Evolutionary conservation across 2,797 vertebrate genomes (phyloP).

Genomic region (Oryzias sinensis): DNA sequence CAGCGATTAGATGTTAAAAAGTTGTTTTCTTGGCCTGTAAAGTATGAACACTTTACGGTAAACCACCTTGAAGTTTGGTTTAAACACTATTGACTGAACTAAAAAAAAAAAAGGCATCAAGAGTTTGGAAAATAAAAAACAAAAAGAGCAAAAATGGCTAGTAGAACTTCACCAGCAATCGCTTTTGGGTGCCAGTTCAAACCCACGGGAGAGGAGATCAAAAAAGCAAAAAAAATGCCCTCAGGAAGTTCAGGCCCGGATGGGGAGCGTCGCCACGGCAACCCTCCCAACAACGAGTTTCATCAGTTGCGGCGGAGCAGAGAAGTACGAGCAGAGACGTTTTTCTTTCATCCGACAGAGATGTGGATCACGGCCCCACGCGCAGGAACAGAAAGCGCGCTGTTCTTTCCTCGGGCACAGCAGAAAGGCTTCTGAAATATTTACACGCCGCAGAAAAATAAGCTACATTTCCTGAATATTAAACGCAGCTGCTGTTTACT

Average conservation of each 20-base stretch:
- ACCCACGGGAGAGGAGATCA: constrained; percentile 5
- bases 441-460: constrained; percentile 20
- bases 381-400: constrained; percentile 25
- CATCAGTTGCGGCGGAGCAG: constrained; percentile 28
- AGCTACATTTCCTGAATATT: constrained; percentile 20
- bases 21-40: background rate
- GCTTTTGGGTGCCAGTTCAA: constrained; percentile 23
- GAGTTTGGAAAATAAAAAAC: constrained; percentile 36
- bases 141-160: constrained; percentile 26
- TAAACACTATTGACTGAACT: constrained; percentile 11
- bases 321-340: constrained; percentile 10
- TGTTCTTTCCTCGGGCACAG: constrained; percentile 14
- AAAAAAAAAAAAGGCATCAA: constrained; percentile 3
- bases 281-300: constrained; percentile 25
- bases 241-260: constrained; percentile 36
- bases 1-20: background rate
- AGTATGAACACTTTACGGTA: background rate
- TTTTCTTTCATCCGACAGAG: constrained; percentile 24
- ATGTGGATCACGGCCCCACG: constrained; percentile 10
- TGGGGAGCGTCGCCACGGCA: constrained; percentile 43
- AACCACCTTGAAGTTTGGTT: constrained; percentile 1
- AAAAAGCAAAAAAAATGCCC: constrained; percentile 7
- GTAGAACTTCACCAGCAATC: constrained; percentile 15
- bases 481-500: constrained; percentile 26
- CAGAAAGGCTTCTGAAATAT: constrained; percentile 43